A percentile compares a stretch with the other conserved stretches of the same genome.
phyloP scores from a whole-genome alignment of 2,888 invertebrate genomes.

The Dasypolia templi region DNA sequence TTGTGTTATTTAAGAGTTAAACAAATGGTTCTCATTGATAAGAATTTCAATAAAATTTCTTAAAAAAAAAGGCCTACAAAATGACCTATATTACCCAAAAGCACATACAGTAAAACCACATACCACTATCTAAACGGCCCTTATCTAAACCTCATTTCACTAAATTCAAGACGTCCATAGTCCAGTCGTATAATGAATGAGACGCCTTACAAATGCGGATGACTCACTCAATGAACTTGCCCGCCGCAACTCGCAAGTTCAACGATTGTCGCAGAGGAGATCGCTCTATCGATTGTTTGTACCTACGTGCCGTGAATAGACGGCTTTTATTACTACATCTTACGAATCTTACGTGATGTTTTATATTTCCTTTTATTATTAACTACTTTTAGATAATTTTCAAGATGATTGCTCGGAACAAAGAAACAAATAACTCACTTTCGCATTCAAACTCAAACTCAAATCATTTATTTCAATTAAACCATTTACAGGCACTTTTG shows the following conservation, averaged over 20 bases:
- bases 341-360: constrained; percentile 9
- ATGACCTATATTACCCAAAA: neutral
- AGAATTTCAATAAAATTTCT: no score
- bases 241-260: constrained; percentile 58
- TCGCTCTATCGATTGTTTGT: constrained; percentile 60
- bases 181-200: constrained; percentile 43
- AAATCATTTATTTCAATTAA: no score
- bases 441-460: no score
- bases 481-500: no score
- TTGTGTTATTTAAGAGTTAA: no score
- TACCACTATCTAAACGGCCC: neutral
- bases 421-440: no score
- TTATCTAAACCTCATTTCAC: constrained; percentile 26
- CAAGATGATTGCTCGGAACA: no score
- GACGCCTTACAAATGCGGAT: constrained; percentile 57
- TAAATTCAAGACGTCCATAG: constrained; percentile 2
- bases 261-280: constrained; percentile 51
- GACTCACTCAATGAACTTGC: constrained; percentile 63
- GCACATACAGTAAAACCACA: neutral
- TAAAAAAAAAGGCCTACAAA: neutral
- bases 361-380: constrained; percentile 9
- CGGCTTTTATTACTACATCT: constrained; percentile 47
- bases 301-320: constrained; percentile 54
- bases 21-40: no score
- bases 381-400: no score